A percentile compares a stretch with the other conserved stretches of the same genome.
Evolutionary conservation across 1,140 invertebrate genomes (phyloP).

Genomic region (Ptiloglossa arizonensis): DNA sequence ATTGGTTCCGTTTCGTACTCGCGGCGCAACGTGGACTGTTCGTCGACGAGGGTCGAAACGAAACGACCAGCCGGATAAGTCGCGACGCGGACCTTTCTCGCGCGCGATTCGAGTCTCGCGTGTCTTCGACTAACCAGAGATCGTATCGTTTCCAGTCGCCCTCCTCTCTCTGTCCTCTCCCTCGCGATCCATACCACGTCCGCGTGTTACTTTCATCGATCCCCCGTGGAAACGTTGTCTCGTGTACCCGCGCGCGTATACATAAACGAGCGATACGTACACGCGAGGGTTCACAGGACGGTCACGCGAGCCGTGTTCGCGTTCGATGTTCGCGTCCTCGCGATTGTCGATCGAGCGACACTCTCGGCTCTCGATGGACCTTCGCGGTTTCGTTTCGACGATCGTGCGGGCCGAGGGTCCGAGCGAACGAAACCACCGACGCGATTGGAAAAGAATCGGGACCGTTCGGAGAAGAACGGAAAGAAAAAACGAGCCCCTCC

Average conservation of each 20-base stretch:
- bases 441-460: background rate
- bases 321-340: too few relatives aligned
- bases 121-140: constrained; percentile 9
- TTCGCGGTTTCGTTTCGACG: constrained; percentile 5
- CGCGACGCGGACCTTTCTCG: too few relatives aligned
- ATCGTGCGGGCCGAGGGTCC: constrained; percentile 21
- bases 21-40: constrained; percentile 50
- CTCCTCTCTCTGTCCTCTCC: background rate
- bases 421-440: constrained; percentile 37
- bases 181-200: too few relatives aligned
- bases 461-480: background rate
- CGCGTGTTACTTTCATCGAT: background rate
- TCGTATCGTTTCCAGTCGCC: background rate
- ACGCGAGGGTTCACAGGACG: background rate
- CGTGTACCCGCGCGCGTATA: constrained; percentile 12
- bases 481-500: background rate
- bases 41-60: constrained; percentile 13
- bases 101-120: constrained; percentile 31
- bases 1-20: constrained; percentile 51
- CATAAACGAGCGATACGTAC: constrained; percentile 54
- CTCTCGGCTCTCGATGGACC: background rate
- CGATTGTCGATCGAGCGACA: constrained; percentile 29
- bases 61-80: constrained; percentile 16
- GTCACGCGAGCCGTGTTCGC: constrained; percentile 22
- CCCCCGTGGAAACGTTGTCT: too few relatives aligned